Evolutionary conservation across 1,140 invertebrate species (phyloP).

Genomic region (Drosophila navojoa): DNA sequence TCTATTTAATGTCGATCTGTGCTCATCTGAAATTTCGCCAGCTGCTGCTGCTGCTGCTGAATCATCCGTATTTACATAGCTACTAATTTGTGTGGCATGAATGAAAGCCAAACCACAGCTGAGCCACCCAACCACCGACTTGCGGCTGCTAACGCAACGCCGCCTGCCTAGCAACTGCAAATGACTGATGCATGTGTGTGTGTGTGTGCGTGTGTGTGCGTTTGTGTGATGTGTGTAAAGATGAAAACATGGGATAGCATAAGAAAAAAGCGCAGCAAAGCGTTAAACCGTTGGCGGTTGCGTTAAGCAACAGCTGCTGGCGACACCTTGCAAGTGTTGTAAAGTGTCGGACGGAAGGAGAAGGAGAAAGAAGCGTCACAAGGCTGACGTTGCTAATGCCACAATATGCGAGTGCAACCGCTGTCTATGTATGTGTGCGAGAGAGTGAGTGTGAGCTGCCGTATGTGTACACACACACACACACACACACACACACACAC

Average conservation of each 20-base stretch:
- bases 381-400: constrained; percentile 67
- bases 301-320: constrained; percentile 71
- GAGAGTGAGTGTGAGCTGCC: too few species aligned
- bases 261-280: constrained; percentile 56
- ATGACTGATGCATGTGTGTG: constrained; percentile 54
- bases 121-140: constrained; percentile 1
- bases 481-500: too few species aligned
- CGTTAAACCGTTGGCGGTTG: constrained; percentile 67
- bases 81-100: constrained; percentile 42
- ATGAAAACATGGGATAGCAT: constrained; percentile 35
- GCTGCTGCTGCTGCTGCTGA: constrained; percentile 11
- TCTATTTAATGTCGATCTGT: not conserved
- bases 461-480: constrained; percentile 1
- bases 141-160: constrained; percentile 26
- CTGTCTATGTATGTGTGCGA: not conserved
- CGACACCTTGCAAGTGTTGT: constrained; percentile 69
- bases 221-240: constrained; percentile 16
- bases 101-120: not conserved
- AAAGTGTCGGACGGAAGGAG: constrained; percentile 28
- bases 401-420: constrained; percentile 35
- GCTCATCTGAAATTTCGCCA: constrained; percentile 2
- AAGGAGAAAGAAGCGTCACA: constrained; percentile 19
- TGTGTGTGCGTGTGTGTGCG: constrained; percentile 15
- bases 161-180: constrained; percentile 54
- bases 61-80: constrained; percentile 27